Base-by-base conservation (phyloP, 2,888 invertebrate genomes). In the Chaitophorus viminalis region DNA sequence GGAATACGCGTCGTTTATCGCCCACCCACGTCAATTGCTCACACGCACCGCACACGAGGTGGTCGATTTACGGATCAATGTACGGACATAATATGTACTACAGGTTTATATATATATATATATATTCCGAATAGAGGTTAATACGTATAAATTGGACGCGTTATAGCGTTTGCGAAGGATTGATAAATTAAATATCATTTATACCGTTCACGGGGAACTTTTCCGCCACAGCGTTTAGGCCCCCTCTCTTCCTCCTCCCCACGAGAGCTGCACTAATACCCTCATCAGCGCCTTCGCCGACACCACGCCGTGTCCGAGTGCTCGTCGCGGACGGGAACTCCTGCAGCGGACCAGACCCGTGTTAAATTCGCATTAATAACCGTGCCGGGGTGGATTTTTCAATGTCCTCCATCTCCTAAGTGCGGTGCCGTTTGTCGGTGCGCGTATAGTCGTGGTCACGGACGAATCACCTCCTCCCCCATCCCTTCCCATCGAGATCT, bases 341-440 rank as follows among this genome's bases (percentile, higher is more conserved):
- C n/a, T n/a, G n/a, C 60, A 1, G 25, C 52, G 14, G 46, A 46
- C 36, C 6, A 6, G 74, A 17, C 9, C 4, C n/a, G 79, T 9
- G 82, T 82, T 72, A 72, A 81, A 81, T 70, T 81, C 46, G 31
- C 68, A 81, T 81, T 70, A 68, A 46, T 46, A 65, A 81, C 39
- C 46, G 29, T 4, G 18, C 9, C 8, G 52, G 21, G 39, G 39
- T 72, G 52, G 8, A 54, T 82, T 82, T 72, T 82, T 82, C 82
- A 72, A 18, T 46, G 82, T 82, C 82, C 46, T 6, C 6, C n/a
- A 25, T 25, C n/a, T n/a, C n/a, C 70, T 82, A 52, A 33, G 68
- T 68, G 68, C 29, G 46, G n/a, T 25, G 18, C 25, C 21, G 39
- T 46, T 3, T 11, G 14, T 46, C 46, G 3, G 46, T 46, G 46